These are phyloP conservation scores for Drosophila multiciliata DNA, from an alignment of 2,888 invertebrate species.

Conservation along the genomic window DNA sequence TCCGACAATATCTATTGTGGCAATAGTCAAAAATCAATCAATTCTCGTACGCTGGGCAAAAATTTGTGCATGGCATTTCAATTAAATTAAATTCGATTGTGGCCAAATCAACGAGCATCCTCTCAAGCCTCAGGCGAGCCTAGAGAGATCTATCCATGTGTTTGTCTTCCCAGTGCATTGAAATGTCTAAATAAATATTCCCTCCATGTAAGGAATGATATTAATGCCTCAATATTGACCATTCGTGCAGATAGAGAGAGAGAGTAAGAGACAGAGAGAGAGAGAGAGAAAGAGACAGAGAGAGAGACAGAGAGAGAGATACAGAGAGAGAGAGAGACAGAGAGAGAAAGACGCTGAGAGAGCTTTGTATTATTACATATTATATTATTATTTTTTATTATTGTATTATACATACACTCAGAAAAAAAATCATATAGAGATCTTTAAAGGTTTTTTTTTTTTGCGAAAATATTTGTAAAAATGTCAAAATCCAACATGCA, in stretches of 20 bases:
- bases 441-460: too few species aligned
- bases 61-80: constrained; percentile 74
- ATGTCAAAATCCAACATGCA: not conserved
- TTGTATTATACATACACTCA: not conserved
- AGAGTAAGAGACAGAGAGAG: constrained; percentile 5
- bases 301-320: too few species aligned
- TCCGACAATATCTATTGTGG: constrained; percentile 4
- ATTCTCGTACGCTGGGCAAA: constrained; percentile 52
- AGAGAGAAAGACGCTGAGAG: too few species aligned
- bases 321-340: too few species aligned
- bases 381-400: too few species aligned
- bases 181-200: not conserved
- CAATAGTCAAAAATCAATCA: constrained; percentile 70
- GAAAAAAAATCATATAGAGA: not conserved
- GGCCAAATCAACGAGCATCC: constrained; percentile 25
- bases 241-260: not conserved
- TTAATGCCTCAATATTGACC: not conserved
- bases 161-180: constrained; percentile 5
- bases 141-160: constrained; percentile 2
- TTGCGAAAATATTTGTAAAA: not conserved
- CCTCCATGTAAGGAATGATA: not conserved
- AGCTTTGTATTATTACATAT: too few species aligned
- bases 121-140: constrained; percentile 4
- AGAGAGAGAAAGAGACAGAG: too few species aligned
- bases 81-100: constrained; percentile 66